Evolutionary conservation across 2,797 vertebrate genomes (phyloP), one percentile per base, ranked within the genome.

Genomic region (Pipistrellus pipistrellus): DNA sequence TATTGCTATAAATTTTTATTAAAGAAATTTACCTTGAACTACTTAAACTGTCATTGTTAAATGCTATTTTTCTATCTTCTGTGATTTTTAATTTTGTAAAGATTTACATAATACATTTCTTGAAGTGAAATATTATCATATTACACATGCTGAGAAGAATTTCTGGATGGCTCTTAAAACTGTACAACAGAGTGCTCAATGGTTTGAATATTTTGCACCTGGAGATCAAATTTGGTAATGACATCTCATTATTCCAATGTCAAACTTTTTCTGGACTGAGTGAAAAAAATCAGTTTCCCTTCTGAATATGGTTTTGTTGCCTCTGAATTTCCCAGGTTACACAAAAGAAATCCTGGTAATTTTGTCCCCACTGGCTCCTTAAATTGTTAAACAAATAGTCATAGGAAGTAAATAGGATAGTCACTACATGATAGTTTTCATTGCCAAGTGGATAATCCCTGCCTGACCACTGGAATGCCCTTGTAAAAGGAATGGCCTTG

Each of bases 21-120:
- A 68, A 83, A 72, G 17, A 88, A n/a, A 85, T 83, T 35, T 32
- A 78, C 12, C 55, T 25, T 72, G 68, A 46, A 55, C 1, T 38
- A 51, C 80, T 89, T 59, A 76, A 85, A 83, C 78, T 82, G 1
- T 32, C 8, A 68, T 88, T 57, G 12, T 73, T 77, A 91, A 89
- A 64, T 51, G 9, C 10, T 75, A 78, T 73, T 90, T 75, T 94
- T 73, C 32, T 85, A 27, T 78, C 25, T 83, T 78, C 41, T 91
- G 51, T 75, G 27, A 78, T 53, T 85, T 72, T 94, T 93, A 78
- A 76, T 76, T 97, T 86, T 83, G 2, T 92, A 53, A 82, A 76
- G 8, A 82, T 48, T 84, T 77, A 11, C 4, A 68, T 30, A 82
- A 69, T 30, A 27, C 2, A 51, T 91, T 93, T 92, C n/a, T 83